Conservation (phyloP, 2,113 vertebrate genomes). For the Tenebrosternarchus preto region DNA sequence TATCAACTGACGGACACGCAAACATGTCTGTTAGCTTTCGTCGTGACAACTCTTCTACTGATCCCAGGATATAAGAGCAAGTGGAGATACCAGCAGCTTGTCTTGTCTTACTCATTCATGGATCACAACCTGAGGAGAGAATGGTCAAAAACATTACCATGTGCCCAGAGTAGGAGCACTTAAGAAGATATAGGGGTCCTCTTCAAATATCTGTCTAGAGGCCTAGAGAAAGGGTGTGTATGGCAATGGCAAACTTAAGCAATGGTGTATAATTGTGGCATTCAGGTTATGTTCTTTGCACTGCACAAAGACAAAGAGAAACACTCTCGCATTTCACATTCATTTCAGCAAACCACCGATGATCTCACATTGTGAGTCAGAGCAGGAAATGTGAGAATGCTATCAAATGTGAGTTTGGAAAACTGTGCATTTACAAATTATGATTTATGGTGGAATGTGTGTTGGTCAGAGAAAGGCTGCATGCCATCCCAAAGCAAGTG, state of each 20-base stretch:
- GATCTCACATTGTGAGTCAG: constrained; percentile 37
- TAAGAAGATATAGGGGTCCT: constrained; percentile 44
- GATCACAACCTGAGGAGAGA: constrained; percentile 64
- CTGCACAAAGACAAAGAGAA: neutral
- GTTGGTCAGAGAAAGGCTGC: neutral
- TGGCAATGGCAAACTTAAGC: constrained; percentile 45
- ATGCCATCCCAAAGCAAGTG: neutral
- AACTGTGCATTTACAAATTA: constrained; percentile 19
- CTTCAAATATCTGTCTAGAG: constrained; percentile 58
- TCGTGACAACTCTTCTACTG: constrained; percentile 47
- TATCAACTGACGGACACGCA: constrained; percentile 25
- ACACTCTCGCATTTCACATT: constrained; percentile 20
- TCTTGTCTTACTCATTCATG: constrained; percentile 62
- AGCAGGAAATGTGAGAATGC: constrained; percentile 32
- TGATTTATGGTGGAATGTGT: neutral
- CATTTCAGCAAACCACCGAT: constrained; percentile 40
- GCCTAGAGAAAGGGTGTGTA: constrained; percentile 57
- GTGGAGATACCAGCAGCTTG: constrained; percentile 59
- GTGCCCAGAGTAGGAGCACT: constrained; percentile 45
- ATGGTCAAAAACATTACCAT: constrained; percentile 61
- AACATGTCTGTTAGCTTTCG: constrained; percentile 54
- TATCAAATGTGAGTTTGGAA: constrained; percentile 30
- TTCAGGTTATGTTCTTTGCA: neutral
- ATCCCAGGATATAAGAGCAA: constrained; percentile 45
- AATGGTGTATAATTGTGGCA: constrained; percentile 19